Base-by-base conservation (phyloP, 2,888 invertebrate species). In the Patella ulyssiponensis region DNA sequence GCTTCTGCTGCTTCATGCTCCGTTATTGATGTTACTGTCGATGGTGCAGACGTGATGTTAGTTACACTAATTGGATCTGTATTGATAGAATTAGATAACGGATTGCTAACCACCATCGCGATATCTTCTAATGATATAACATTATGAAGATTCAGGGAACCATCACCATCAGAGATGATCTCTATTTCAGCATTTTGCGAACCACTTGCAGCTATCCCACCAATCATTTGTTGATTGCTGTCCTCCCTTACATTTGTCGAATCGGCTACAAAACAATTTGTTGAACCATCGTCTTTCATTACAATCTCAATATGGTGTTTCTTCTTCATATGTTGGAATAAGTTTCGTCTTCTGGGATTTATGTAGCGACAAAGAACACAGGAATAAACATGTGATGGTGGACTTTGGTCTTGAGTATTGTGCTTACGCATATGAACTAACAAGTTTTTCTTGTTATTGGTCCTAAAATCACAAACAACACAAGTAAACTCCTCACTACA, bases 391-490 rank as follows among this genome's bases (percentile, higher is more conserved):
- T 89, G 89, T 15, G 87, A 83, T 14, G 89, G 88, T 12, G 89
- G 88, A 9, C 84, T 84, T 77, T 89, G 89, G 76, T 90, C 90
- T 53, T 85, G 85, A 76, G 85, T 82, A 77, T 89, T 89, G 80
- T 90, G 90, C 78, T 88, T 89, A 33, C 90, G 80, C 90, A 91
- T 90, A 80, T 91, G 91, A 0, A 90, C 88, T 20, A 90, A 83
- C 14, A 91, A 78, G 77, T 89, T 89, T 79, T 90, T 90, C 81
- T 89, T 88, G 74, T 81, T 85, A 52, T 82, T 84, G 7, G 90
- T 90, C 53, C 83, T 85, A 82, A 88, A 91, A 58, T 90, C 89
- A 83, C 91, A 91, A 12, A 90, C 89, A 14, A 90, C 90, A 85
- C 91, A 91, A 73, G 86, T 83, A 76, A 84, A 88, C 64, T 86